phyloP scores from a whole-genome alignment of 2,113 vertebrate species.

The Oreochromis spilurus region DNA sequence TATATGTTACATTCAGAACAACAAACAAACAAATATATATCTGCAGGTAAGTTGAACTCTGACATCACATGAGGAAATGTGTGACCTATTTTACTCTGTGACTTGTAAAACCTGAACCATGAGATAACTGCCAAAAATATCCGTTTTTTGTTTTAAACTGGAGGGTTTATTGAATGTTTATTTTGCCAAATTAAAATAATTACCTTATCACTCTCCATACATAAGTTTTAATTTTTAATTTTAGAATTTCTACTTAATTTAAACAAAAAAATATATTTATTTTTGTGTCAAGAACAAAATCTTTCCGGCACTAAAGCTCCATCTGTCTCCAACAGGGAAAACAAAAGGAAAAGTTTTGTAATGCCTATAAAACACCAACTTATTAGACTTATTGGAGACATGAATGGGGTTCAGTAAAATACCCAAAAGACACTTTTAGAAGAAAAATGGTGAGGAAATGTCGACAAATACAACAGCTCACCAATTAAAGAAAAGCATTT shows the following conservation, averaged over 20 bases:
- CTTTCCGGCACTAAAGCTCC: not conserved
- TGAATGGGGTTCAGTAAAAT: not conserved
- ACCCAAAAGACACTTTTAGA: not conserved
- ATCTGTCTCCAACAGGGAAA: not conserved
- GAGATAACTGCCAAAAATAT: not conserved
- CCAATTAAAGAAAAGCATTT: not conserved
- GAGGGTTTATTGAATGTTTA: not conserved
- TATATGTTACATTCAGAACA: not conserved
- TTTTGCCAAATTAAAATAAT: not conserved
- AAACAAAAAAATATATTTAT: not conserved
- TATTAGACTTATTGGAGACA: not conserved
- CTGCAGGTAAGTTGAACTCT: not conserved
- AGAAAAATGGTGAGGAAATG: not conserved
- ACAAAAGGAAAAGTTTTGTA: not conserved
- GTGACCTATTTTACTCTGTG: not conserved
- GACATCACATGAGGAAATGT: not conserved
- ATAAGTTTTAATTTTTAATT: not conserved
- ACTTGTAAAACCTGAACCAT: not conserved
- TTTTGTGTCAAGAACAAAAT: not conserved
- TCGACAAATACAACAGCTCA: not conserved
- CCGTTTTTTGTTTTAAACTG: rapidly evolving
- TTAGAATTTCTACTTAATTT: not conserved
- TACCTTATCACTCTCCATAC: not conserved
- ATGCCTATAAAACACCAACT: not conserved
- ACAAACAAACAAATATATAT: not conserved